Evolutionary conservation across 2,888 invertebrate genomes (phyloP), one percentile per base, ranked within the genome.

Genomic region (Tachystola acroxantha): DNA sequence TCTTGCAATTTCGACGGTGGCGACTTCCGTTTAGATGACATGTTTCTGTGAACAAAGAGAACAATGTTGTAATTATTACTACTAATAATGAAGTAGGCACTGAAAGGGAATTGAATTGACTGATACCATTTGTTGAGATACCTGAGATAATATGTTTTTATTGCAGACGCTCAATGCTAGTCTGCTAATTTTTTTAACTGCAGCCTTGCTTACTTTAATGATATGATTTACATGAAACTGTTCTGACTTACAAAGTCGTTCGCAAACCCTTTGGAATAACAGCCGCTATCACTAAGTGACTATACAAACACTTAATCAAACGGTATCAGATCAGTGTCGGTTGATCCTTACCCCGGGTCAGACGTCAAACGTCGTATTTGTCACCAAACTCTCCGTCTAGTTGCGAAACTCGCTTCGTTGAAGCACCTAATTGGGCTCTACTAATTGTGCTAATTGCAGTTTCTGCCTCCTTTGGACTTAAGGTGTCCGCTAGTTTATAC

Each of bases 21-120:
- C 82, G 96, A 96, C 89, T 96, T 96, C 88, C 96, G 92, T 92
- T 96, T 96, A 89, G 96, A 96, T 91, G 96, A 96, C 96, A 96
- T 96, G 89, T 92, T 96, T 92, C 94, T 94, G 92, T 24, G 49
- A 90, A 91, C 80, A 26, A 34, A 37, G 24, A 24, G 7, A 22
- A 24, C n/a, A 24, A 20, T 20, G 6, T 20, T 20, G 9, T 20
- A 20, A 20, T 20, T 9, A 20, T n/a, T n/a, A n/a, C n/a, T n/a
- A n/a, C n/a, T n/a, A n/a, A n/a, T n/a, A n/a, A n/a, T n/a, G n/a
- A n/a, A n/a, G n/a, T n/a, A n/a, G n/a, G n/a, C n/a, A n/a, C n/a
- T n/a, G n/a, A n/a, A n/a, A n/a, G n/a, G n/a, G n/a, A n/a, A n/a
- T n/a, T n/a, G n/a, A n/a, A n/a, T n/a, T n/a, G n/a, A n/a, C n/a